These are phyloP conservation scores for Poecile atricapillus DNA, from an alignment of 2,113 vertebrate genomes.

Conservation along the genomic window DNA sequence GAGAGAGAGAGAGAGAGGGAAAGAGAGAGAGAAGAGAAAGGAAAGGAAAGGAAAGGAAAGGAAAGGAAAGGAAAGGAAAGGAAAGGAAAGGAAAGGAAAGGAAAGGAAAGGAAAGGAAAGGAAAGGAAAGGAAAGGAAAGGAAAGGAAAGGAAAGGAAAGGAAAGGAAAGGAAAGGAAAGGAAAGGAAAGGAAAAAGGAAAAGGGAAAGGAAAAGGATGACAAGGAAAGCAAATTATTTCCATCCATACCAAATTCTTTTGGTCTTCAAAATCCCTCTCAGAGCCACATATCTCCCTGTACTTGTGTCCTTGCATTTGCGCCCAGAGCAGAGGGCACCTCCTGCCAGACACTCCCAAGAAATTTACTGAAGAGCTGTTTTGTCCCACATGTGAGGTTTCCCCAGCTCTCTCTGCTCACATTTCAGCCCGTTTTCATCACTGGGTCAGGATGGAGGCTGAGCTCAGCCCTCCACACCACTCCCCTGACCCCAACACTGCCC, in stretches of 20 bases:
- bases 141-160: no score
- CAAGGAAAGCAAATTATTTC: neutral
- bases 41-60: rapidly evolving
- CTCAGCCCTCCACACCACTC: neutral
- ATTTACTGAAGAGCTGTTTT: neutral
- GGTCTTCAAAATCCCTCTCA: neutral
- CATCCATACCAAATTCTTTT: neutral
- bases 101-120: neutral
- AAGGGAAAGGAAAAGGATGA: neutral
- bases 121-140: no score
- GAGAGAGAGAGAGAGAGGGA: rapidly evolving
- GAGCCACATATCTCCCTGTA: neutral
- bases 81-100: neutral
- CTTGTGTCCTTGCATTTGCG: neutral
- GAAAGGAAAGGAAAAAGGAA: rapidly evolving
- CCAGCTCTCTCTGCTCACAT: neutral
- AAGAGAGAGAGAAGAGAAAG: rapidly evolving
- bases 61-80: no score
- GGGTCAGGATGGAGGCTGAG: neutral
- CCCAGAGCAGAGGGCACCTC: neutral
- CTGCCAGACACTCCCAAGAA: neutral
- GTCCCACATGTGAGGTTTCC: neutral
- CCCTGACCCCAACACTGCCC: neutral
- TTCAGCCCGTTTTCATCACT: neutral
- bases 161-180: no score